phyloP scores from a whole-genome alignment of 2,888 invertebrate species.

The Dryobotodes eremita region DNA sequence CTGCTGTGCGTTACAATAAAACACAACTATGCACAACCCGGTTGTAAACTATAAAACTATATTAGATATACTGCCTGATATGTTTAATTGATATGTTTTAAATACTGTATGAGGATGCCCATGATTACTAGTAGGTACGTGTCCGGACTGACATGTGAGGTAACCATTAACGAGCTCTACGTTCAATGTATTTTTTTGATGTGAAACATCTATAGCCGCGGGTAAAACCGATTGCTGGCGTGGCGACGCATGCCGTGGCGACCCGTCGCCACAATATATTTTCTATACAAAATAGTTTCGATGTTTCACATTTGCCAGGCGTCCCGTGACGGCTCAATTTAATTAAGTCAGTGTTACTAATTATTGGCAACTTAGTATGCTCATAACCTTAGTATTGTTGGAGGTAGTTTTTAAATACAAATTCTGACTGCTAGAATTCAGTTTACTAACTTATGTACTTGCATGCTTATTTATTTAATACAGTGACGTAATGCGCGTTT shows the following conservation, averaged over 20 bases:
- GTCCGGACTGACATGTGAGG: background rate
- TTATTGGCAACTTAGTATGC: background rate
- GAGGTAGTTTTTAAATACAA: background rate
- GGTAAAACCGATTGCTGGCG: too few relatives aligned
- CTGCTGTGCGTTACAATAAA: background rate
- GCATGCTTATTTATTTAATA: constrained; percentile 19
- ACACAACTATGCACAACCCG: background rate
- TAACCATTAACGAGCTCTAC: background rate
- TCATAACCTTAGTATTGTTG: background rate
- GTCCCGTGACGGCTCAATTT: too few relatives aligned
- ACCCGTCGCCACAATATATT: too few relatives aligned
- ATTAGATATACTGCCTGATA: too few relatives aligned
- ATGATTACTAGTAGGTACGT: background rate
- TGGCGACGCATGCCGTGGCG: too few relatives aligned
- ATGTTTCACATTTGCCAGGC: too few relatives aligned
- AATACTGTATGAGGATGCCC: background rate
- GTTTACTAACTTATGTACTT: background rate
- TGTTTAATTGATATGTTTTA: too few relatives aligned
- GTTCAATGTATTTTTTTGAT: background rate
- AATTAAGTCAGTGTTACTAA: background rate
- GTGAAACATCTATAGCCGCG: too few relatives aligned
- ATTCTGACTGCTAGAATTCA: background rate
- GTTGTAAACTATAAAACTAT: background rate
- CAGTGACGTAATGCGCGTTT: constrained; percentile 35
- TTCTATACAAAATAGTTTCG: too few relatives aligned